phyloP scores from a whole-genome alignment of 2,888 invertebrate species.

The Plebejus argus region DNA sequence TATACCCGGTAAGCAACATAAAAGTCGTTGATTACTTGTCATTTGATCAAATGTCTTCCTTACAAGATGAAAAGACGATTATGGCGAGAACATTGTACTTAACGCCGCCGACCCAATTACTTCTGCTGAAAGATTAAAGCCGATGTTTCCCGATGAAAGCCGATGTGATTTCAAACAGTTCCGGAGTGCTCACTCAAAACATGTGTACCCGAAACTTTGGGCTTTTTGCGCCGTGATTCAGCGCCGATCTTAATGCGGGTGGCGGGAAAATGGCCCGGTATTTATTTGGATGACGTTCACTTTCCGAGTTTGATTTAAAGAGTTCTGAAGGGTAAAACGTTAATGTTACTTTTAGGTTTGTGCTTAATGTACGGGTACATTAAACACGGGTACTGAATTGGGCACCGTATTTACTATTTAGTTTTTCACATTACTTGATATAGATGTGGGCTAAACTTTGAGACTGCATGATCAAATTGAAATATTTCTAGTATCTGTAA shows the following conservation, averaged over 20 bases:
- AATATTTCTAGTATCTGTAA: background rate
- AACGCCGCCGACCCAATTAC: constrained; percentile 62
- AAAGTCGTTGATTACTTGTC: constrained; percentile 13
- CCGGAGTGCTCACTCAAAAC: constrained; percentile 36
- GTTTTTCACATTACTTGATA: too few species aligned
- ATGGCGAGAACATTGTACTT: constrained; percentile 31
- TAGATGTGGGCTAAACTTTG: background rate
- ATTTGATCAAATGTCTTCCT: constrained; percentile 25
- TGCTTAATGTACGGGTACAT: background rate
- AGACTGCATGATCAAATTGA: background rate
- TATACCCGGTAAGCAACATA: background rate
- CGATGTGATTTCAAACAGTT: constrained; percentile 68
- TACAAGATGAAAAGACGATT: constrained; percentile 34
- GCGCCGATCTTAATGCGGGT: constrained; percentile 15
- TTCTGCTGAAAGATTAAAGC: constrained; percentile 65
- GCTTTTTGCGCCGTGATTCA: constrained; percentile 20
- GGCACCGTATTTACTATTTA: background rate
- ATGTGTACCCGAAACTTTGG: constrained; percentile 11
- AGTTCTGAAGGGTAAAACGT: constrained; percentile 16
- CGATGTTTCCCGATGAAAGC: constrained; percentile 37
- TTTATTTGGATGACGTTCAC: constrained; percentile 13
- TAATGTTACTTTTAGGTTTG: background rate
- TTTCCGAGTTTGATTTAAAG: background rate
- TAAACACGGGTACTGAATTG: background rate
- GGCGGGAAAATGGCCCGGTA: constrained; percentile 7